Evolutionary conservation across 1,140 invertebrate genomes (phyloP), one percentile per base, ranked within the genome.

Genomic region (Episyrphus balteatus): DNA sequence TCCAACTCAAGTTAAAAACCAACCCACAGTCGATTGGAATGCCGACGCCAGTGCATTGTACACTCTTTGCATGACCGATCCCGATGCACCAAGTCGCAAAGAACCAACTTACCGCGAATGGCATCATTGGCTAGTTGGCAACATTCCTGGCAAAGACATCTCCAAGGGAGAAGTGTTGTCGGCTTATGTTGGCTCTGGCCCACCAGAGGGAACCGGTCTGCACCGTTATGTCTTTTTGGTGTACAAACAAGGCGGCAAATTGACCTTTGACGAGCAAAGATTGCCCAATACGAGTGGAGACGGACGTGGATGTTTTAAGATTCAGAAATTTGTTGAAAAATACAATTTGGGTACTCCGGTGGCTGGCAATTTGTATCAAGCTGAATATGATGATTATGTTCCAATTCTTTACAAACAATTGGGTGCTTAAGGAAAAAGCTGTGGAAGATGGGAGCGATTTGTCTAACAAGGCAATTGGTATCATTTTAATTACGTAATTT

Each of bases 61-160:
- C 59, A 88, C 86, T 3, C 65, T 92, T 1, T 81, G 80, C 54
- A 85, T 88, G 64, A 67, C 62, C 78, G 65, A 68, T 47, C 65
- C 65, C 3, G 65, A 68, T 51, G 65, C 65, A 9, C 91, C 92
- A 13, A 88, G 82, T 57, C 78, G 89, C 5, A 70, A 78, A 11
- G 76, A 85, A 43, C 86, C 82, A 0, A 85, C 76, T 40, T 87
- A 80, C 58, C 75, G 90, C 13, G 90, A 94, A 71, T 92, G 86
- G 85, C 86, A 90, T 60, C 92, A 95, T 66, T 96, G 92, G 91
- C 66, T 95, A 3, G 84, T 96, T 1, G 86, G 77, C 5, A 97
- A 97, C 59, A 91, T 97, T 59, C 88, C 88, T 12, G 91, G 86
- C 17, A 70, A 66, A 48, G 74, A 89, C 36, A 65, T 96, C 1